Evolutionary conservation across 2,797 vertebrate genomes (phyloP).

Genomic region (Pantherophis vulpinus): DNA sequence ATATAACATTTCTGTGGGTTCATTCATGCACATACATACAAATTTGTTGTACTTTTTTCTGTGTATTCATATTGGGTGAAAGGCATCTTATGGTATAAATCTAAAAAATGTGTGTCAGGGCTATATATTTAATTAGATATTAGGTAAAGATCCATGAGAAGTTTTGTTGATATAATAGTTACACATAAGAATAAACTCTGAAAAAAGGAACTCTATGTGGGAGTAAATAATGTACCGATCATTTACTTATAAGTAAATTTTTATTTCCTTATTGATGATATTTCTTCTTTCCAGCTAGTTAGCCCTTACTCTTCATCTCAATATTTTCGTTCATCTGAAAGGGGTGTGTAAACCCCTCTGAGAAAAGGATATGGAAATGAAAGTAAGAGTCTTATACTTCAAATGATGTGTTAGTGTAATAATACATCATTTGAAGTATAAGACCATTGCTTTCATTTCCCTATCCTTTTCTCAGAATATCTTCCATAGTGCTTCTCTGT

Average conservation of each 20-base stretch:
- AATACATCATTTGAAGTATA: background rate
- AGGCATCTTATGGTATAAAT: background rate
- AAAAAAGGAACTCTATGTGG: background rate
- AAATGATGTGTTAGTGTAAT: too few relatives aligned
- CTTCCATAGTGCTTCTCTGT: background rate
- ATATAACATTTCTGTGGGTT: background rate
- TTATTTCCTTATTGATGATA: background rate
- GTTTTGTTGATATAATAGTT: too few relatives aligned
- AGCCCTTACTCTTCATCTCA: background rate
- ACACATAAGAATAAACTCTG: background rate
- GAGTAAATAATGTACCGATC: background rate
- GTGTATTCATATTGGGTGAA: background rate
- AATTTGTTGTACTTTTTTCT: background rate
- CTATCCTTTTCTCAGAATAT: constrained; percentile 3
- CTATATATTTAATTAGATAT: too few relatives aligned
- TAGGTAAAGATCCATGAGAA: too few relatives aligned
- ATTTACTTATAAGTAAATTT: background rate
- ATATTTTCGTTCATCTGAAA: background rate
- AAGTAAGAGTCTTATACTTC: too few relatives aligned
- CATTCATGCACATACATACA: background rate
- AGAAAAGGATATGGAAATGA: too few relatives aligned
- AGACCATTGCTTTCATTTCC: background rate
- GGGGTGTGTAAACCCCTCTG: background rate
- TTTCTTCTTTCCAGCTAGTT: background rate
- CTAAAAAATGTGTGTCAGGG: background rate